A percentile compares a stretch with the other conserved stretches of the same genome.
Evolutionary conservation across 2,797 vertebrate species (phyloP).

Genomic region (Lindbergichthys nudifrons): DNA sequence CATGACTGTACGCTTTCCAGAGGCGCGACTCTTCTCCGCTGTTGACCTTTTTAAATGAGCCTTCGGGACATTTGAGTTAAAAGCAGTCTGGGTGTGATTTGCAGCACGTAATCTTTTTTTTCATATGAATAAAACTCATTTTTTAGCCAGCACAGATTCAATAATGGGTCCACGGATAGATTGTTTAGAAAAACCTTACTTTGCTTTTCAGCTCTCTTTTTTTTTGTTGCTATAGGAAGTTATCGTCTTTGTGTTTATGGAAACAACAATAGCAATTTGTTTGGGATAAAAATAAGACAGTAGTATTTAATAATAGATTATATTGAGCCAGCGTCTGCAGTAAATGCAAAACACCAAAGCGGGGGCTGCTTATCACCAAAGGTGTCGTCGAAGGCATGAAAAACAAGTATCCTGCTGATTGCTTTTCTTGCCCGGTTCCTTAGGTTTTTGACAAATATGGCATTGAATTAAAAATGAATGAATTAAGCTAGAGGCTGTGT

Average conservation of each 20-base stretch:
- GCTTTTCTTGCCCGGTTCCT: background rate
- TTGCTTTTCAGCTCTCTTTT: background rate
- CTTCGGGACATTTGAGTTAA: slow-evolving; percentile 17
- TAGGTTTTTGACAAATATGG: slow-evolving; percentile 29
- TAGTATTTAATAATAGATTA: slow-evolving; percentile 54
- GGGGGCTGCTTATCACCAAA: slow-evolving; percentile 7
- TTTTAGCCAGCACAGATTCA: background rate
- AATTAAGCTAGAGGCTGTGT: slow-evolving; percentile 16
- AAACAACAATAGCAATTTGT: slow-evolving; percentile 43
- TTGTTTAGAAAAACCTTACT: background rate
- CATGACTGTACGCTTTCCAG: background rate
- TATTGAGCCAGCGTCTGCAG: background rate
- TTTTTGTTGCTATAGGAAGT: background rate
- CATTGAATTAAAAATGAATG: slow-evolving; percentile 48
- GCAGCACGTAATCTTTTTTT: background rate
- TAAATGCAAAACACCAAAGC: slow-evolving; percentile 11
- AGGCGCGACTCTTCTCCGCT: background rate
- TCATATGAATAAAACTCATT: slow-evolving; percentile 14
- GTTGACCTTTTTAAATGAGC: slow-evolving; percentile 28
- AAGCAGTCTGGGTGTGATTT: slow-evolving; percentile 1
- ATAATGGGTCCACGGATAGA: background rate
- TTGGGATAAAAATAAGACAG: slow-evolving; percentile 37
- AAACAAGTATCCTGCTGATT: slow-evolving; percentile 7
- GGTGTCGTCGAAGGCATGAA: slow-evolving; percentile 31
- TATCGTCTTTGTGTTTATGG: slow-evolving; percentile 27